phyloP scores from a whole-genome alignment of 1,140 invertebrate species.

The Drosophila ogumai region DNA sequence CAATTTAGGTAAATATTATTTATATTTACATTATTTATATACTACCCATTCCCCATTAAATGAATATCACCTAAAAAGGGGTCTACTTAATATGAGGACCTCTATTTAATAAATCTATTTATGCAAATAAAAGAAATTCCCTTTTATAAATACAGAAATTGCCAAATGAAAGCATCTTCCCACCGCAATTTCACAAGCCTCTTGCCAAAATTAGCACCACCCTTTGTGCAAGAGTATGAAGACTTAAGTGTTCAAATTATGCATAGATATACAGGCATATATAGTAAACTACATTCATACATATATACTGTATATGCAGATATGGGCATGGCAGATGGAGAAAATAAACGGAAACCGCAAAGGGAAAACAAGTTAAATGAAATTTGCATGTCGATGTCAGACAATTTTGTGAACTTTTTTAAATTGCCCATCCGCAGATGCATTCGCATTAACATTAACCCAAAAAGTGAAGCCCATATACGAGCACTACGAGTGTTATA shows the following conservation, averaged over 20 bases:
- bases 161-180: slow-evolving; percentile 9
- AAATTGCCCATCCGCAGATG: slow-evolving; percentile 77
- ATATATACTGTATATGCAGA: slow-evolving; percentile 2
- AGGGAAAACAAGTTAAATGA: slow-evolving; percentile 78
- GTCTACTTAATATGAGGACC: neutral
- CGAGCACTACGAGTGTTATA: slow-evolving; percentile 26
- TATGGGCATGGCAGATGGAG: slow-evolving; percentile 21
- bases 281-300: neutral
- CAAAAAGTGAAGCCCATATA: slow-evolving; percentile 54
- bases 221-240: slow-evolving; percentile 27
- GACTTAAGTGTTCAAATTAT: slow-evolving; percentile 50
- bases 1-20: neutral
- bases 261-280: slow-evolving; percentile 30
- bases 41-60: too few species aligned
- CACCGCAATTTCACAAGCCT: slow-evolving; percentile 7
- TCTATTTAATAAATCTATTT: neutral
- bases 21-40: neutral
- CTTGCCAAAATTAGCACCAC: slow-evolving; percentile 35
- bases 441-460: slow-evolving; percentile 78
- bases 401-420: slow-evolving; percentile 81
- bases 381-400: slow-evolving; percentile 76
- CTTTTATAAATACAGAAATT: too few species aligned
- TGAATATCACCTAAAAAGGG: neutral
- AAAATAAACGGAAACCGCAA: slow-evolving; percentile 57
- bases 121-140: neutral